Evolutionary conservation across 2,797 vertebrate species (phyloP), one percentile per base, ranked within the genome.

Genomic region (Leptodactylus fallax): DNA sequence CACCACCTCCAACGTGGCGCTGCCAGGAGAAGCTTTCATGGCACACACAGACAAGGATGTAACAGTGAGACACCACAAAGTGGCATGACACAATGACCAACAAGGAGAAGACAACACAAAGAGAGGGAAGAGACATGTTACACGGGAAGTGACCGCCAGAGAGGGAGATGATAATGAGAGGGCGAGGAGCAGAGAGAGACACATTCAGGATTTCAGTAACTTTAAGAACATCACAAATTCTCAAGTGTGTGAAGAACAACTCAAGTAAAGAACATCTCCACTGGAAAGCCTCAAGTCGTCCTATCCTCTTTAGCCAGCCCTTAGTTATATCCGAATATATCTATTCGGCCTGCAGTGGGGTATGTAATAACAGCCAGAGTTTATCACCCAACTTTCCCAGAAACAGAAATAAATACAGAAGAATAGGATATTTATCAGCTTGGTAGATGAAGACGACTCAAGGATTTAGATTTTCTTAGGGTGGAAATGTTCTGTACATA

Each of bases 1-100:
- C 92, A 97, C 23, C 51, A 90, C 87, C 60, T 82, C 87, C 71
- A 86, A n/a, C 27, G 79, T 82, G 79, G 79, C 13, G 69, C 87
- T 86, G 78, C 83, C 83, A 49, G 87, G 25, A 16, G 87, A 74
- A 58, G 83, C 87, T 89, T 74, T 21, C 67, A 19, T 47, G 67
- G 67, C 78, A 80, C 78, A 77, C 78, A 80, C 78, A 77, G 58
- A 80, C 60, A 85, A 49, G 71, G 56, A 85, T 77, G 56, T 45
- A 65, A 89, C 83, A 69, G 51, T 21, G 19, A 63, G 71, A 86
- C 83, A 85, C 45, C 53, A 85, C 87, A 88, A 55, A 72, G 77
- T 63, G 87, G 25, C 65, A 79, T 47, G n/a, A 82, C 83, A 89
- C 79, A 82, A 61, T 82, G 87, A 86, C 79, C 78, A 36, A 85